Evolutionary conservation across 2,797 vertebrate species (phyloP), one percentile per base, ranked within the genome.

Genomic region (Diplodus puntazzo): DNA sequence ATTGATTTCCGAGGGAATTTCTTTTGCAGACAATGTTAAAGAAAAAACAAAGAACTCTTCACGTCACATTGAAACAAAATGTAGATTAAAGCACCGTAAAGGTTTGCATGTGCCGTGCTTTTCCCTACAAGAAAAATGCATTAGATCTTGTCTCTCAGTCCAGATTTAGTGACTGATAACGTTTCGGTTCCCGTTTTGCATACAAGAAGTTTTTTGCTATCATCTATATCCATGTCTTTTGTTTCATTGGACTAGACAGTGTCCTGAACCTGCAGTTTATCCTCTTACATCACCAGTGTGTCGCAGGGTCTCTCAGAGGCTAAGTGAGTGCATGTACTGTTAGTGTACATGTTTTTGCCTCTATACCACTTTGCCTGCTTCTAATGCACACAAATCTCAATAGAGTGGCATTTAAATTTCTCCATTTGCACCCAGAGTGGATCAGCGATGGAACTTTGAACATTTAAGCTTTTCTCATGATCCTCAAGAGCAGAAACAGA

Each of bases 221-320:
- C 79, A 48, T 64, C 52, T 30, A 25, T 69, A 70, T 76, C 77
- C 34, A 11, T 46, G 53, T 79, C 68, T 80, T 75, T 10, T 1
- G 55, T 76, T 64, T 81, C 80, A 67, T 43, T 80, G 79, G 79
- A 80, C 21, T 77, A 74, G 87, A 83, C 87, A 20, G 69, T 43
- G 65, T 82, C 62, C 83, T 62, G 84, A 78, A 75, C 81, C 83
- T 8, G 54, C n/a, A 1, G 48, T 89, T 90, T 66, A 90, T 90
- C 88, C 88, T 86, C 80, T 92, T 92, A 87, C 75, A 68, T 92
- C 87, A 89, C 62, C 67, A 2, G 66, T 3, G 74, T 42, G 39
- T 39, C 10, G 39, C 39, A 46, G 2, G 14, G 53, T 45, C 73
- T 11, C 17, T 43, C 71, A 14, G 73, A 81, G 81, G 79, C 39